These are phyloP conservation scores for Euclidia mi DNA, from an alignment of 2,888 invertebrate species.

Conservation along the genomic window DNA sequence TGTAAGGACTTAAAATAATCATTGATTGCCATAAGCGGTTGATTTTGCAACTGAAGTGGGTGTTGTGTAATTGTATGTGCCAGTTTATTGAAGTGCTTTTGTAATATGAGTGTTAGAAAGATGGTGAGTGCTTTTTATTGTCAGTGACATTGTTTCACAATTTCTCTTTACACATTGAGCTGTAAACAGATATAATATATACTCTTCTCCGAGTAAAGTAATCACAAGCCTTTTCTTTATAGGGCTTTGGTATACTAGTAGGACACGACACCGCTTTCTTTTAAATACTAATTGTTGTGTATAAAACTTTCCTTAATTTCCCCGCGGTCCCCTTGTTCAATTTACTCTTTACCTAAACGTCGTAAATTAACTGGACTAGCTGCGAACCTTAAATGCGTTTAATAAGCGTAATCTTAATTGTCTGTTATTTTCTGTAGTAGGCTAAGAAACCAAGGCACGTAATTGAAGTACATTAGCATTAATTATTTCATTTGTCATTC, in stretches of 20 bases:
- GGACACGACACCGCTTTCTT: too few species aligned
- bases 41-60: slow-evolving; percentile 71
- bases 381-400: not conserved
- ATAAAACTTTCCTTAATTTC: too few species aligned
- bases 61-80: slow-evolving; percentile 56
- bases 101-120: slow-evolving; percentile 51
- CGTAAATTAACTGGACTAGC: too few species aligned
- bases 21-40: slow-evolving; percentile 68
- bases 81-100: slow-evolving; percentile 56
- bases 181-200: too few species aligned
- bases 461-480: slow-evolving; percentile 30
- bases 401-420: slow-evolving; percentile 2
- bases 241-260: too few species aligned
- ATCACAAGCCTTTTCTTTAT: too few species aligned
- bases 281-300: too few species aligned
- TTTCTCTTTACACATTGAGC: too few species aligned
- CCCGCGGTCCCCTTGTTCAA: too few species aligned
- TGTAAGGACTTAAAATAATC: slow-evolving; percentile 63
- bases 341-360: too few species aligned
- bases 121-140: slow-evolving; percentile 39
- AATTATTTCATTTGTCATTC: slow-evolving; percentile 33
- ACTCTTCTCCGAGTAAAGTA: too few species aligned
- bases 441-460: slow-evolving; percentile 35
- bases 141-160: not conserved
- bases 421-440: slow-evolving; percentile 28